phyloP scores from a whole-genome alignment of 2,888 invertebrate genomes.

The Oscheius sp. region DNA sequence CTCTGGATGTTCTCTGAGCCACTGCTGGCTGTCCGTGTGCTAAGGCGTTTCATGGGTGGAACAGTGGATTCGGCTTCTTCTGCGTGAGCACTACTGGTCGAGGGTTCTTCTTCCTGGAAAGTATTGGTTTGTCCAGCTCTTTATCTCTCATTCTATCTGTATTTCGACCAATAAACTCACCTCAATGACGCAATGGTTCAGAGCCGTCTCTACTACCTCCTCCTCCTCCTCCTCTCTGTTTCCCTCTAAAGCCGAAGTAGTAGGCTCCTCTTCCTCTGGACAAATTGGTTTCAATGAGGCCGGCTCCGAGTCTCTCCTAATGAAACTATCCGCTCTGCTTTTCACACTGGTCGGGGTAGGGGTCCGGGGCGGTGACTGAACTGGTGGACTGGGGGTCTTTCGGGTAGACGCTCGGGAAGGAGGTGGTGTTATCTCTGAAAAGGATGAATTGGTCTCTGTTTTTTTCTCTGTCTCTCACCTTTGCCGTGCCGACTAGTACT shows the following conservation, averaged over 20 bases:
- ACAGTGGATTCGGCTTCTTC: constrained; percentile 9
- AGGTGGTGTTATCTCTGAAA: constrained; percentile 42
- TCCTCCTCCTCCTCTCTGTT: neutral
- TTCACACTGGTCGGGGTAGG: neutral
- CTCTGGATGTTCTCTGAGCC: constrained; percentile 50
- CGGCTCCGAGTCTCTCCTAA: constrained; percentile 32
- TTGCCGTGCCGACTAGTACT: constrained; percentile 28
- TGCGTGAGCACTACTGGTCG: constrained; percentile 34
- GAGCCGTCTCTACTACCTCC: neutral
- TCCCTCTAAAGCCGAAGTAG: constrained; percentile 4
- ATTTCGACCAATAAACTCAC: neutral
- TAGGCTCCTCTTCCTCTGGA: constrained; percentile 24
- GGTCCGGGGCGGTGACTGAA: constrained; percentile 34
- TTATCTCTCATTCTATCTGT: too few species aligned
- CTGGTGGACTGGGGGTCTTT: constrained; percentile 39
- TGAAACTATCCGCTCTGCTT: constrained; percentile 18
- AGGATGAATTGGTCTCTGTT: neutral
- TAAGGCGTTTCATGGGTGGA: constrained; percentile 15
- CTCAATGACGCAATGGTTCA: neutral
- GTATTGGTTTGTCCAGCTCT: too few species aligned
- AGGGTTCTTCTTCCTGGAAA: constrained; percentile 23
- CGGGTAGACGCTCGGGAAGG: constrained; percentile 41
- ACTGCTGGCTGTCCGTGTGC: constrained; percentile 44
- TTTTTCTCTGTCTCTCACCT: neutral
- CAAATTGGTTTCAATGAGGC: constrained; percentile 29